Evolutionary conservation across 1,140 invertebrate genomes (phyloP).

Genomic region (Drosophila ficusphila): DNA sequence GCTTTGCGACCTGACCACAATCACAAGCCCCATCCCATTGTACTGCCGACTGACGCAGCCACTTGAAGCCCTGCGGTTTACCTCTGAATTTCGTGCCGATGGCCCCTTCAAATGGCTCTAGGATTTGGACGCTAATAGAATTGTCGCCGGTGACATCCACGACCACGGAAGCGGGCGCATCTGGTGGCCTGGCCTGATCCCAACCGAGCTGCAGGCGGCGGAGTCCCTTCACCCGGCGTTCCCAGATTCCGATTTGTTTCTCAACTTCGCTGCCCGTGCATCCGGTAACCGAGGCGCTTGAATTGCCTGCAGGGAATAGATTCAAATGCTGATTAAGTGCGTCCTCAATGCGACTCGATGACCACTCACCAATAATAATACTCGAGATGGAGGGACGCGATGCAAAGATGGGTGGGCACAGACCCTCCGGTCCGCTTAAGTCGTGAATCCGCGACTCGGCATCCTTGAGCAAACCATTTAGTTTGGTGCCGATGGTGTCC

Average conservation of each 20-base stretch:
- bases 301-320: slow-evolving; percentile 66
- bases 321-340: slow-evolving; percentile 3
- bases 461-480: slow-evolving; percentile 91
- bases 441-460: slow-evolving; percentile 91
- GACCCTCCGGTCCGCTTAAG: slow-evolving; percentile 85
- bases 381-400: slow-evolving; percentile 83
- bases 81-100: slow-evolving; percentile 96
- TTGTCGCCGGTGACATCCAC: slow-evolving; percentile 93
- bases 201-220: slow-evolving; percentile 87
- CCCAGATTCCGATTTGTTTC: slow-evolving; percentile 94
- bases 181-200: slow-evolving; percentile 90
- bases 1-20: slow-evolving; percentile 17
- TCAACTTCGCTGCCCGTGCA: slow-evolving; percentile 91
- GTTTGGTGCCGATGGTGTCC: slow-evolving; percentile 89
- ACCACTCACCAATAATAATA: slow-evolving; percentile 82
- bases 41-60: not conserved
- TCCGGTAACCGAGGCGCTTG: slow-evolving; percentile 86
- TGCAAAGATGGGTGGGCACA: slow-evolving; percentile 67
- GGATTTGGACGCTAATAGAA: slow-evolving; percentile 89
- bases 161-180: slow-evolving; percentile 90
- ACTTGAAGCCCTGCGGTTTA: slow-evolving; percentile 76
- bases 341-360: slow-evolving; percentile 5
- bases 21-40: not conserved
- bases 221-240: slow-evolving; percentile 91
- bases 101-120: slow-evolving; percentile 86